Percentiles rank a stretch among this genome's conserved stretches.
Evolutionary conservation across 2,113 vertebrate genomes (phyloP).

Genomic region (Aphelocoma coerulescens): DNA sequence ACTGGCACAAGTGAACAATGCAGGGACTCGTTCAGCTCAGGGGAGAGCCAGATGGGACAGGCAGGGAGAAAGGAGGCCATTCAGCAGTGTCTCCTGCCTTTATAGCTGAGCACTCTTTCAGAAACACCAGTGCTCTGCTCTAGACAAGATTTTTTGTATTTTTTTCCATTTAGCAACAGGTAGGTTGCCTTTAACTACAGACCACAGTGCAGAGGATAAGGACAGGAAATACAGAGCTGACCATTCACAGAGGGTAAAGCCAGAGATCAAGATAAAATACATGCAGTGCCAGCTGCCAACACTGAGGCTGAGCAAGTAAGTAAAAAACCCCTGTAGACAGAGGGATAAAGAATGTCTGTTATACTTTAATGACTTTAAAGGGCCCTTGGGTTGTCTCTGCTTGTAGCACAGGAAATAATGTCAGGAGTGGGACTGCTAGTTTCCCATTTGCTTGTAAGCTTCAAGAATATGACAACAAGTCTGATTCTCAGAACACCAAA

Average conservation of each 20-base stretch:
- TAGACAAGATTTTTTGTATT: not conserved
- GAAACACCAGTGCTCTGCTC: not conserved
- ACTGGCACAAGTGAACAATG: not conserved
- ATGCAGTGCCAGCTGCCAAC: not conserved
- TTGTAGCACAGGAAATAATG: not conserved
- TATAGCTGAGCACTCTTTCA: not conserved
- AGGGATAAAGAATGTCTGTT: not conserved
- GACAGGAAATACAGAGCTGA: not conserved
- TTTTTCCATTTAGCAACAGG: not conserved
- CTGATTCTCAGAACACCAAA: not conserved
- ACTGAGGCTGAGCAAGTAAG: not conserved
- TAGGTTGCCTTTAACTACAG: not conserved
- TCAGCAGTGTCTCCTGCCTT: not conserved
- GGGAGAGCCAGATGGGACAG: not conserved
- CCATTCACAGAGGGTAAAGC: not conserved
- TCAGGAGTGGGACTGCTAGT: not conserved
- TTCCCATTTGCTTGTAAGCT: not conserved
- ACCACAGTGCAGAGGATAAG: not conserved
- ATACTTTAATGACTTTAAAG: not conserved
- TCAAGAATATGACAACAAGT: not conserved
- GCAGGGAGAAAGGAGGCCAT: not conserved
- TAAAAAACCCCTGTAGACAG: not conserved
- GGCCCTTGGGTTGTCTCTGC: not conserved
- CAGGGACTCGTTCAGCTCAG: fast-evolving
- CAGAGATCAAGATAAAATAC: not conserved